A percentile compares a stretch with the other conserved stretches of the same genome.
phyloP scores from a whole-genome alignment of 2,888 invertebrate species.

The Neoitamus cyanurus region DNA sequence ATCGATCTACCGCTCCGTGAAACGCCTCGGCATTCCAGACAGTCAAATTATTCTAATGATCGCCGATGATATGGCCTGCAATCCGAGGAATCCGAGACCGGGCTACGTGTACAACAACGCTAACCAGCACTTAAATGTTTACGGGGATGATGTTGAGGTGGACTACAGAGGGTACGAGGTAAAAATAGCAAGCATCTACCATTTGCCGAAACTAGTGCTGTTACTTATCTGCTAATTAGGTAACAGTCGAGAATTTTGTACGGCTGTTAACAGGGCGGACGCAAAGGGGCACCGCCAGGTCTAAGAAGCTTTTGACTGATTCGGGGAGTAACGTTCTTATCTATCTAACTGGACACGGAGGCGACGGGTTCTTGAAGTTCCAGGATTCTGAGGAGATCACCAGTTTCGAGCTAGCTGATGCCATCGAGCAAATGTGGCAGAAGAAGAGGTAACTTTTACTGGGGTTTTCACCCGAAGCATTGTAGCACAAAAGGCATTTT shows the following conservation, averaged over 20 bases:
- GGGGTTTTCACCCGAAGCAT: background rate
- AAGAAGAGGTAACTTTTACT: constrained; percentile 79
- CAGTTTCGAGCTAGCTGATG: constrained; percentile 97
- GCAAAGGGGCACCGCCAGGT: constrained; percentile 91
- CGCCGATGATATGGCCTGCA: constrained; percentile 99
- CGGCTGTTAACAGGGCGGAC: constrained; percentile 93
- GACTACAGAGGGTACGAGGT: constrained; percentile 96
- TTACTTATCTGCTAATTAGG: constrained; percentile 73
- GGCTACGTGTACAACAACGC: constrained; percentile 98
- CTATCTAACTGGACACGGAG: constrained; percentile 96
- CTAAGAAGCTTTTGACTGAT: constrained; percentile 94
- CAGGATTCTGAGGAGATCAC: constrained; percentile 99
- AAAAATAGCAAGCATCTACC: too few relatives aligned
- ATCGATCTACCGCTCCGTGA: constrained; percentile 97
- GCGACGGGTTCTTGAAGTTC: constrained; percentile 98
- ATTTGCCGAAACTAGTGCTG: constrained; percentile 52
- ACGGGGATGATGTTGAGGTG: constrained; percentile 99
- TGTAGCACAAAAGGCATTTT: background rate
- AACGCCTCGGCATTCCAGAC: constrained; percentile 98
- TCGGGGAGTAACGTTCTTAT: constrained; percentile 97
- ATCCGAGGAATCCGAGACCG: constrained; percentile 96
- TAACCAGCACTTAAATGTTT: constrained; percentile 97
- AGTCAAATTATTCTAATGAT: constrained; percentile 99
- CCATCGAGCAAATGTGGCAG: constrained; percentile 99
- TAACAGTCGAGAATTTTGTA: constrained; percentile 98